Evolutionary conservation across 2,888 invertebrate genomes (phyloP).

Genomic region (Cremastinae sp.): DNA sequence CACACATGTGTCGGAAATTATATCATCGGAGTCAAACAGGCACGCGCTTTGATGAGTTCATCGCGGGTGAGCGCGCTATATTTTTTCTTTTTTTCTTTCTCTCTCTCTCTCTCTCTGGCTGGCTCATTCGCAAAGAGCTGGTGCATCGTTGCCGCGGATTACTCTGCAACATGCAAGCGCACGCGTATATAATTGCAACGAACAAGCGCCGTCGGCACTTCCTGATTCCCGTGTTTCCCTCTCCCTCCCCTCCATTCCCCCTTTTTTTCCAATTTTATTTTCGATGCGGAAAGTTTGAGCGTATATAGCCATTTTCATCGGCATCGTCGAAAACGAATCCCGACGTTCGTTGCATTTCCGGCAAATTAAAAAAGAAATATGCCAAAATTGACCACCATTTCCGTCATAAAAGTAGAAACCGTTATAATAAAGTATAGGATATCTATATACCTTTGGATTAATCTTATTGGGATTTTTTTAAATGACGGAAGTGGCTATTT

Average conservation of each 20-base stretch:
- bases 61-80: slow-evolving; percentile 58
- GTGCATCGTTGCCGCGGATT: slow-evolving; percentile 51
- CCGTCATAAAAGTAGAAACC: too few species aligned
- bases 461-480: too few species aligned
- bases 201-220: slow-evolving; percentile 23
- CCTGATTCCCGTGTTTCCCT: neutral
- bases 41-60: slow-evolving; percentile 69
- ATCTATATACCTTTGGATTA: too few species aligned
- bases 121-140: slow-evolving; percentile 41
- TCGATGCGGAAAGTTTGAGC: neutral
- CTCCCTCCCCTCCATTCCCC: too few species aligned
- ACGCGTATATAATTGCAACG: slow-evolving; percentile 14
- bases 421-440: too few species aligned
- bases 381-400: too few species aligned
- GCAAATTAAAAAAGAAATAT: too few species aligned
- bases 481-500: too few species aligned
- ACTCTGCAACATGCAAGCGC: slow-evolving; percentile 37
- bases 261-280: slow-evolving; percentile 15
- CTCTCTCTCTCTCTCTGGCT: slow-evolving; percentile 45
- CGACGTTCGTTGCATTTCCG: too few species aligned
- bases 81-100: too few species aligned
- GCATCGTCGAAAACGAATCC: too few species aligned
- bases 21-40: slow-evolving; percentile 63
- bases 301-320: too few species aligned
- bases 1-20: slow-evolving; percentile 61